phyloP scores from a whole-genome alignment of 2,888 invertebrate species.

The Agrotis ipsilon region DNA sequence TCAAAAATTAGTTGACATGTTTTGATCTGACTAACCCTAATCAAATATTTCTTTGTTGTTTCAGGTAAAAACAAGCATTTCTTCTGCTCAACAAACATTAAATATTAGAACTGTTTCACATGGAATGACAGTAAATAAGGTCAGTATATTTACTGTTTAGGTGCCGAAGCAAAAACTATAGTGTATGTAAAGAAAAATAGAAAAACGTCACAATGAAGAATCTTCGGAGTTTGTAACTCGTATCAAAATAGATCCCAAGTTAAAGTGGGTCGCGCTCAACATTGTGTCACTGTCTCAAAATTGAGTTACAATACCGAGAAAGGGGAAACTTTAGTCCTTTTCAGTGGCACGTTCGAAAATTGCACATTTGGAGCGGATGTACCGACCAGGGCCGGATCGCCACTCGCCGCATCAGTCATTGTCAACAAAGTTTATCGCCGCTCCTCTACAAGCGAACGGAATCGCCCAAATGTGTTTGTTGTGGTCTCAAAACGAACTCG shows the following conservation, averaged over 20 bases:
- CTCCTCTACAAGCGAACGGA: constrained; percentile 70
- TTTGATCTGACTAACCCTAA: constrained; percentile 1
- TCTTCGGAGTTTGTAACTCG: constrained; percentile 67
- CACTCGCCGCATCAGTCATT: constrained; percentile 84
- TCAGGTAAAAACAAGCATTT: constrained; percentile 51
- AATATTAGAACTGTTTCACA: constrained; percentile 9
- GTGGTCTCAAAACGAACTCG: constrained; percentile 77
- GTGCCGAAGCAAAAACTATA: not conserved
- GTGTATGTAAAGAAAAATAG: constrained; percentile 21
- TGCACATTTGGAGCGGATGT: constrained; percentile 77
- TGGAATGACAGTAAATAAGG: constrained; percentile 20
- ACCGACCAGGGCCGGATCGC: constrained; percentile 63
- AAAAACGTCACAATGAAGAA: constrained; percentile 61
- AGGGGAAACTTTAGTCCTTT: constrained; percentile 76
- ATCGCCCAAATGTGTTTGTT: constrained; percentile 85
- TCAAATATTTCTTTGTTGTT: constrained; percentile 47
- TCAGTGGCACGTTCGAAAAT: constrained; percentile 80
- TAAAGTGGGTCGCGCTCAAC: constrained; percentile 76
- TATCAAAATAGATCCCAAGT: constrained; percentile 75
- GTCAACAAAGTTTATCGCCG: constrained; percentile 87
- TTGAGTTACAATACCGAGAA: constrained; percentile 79
- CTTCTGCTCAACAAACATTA: constrained; percentile 22
- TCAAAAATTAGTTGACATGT: not conserved
- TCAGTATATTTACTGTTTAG: constrained; percentile 32
- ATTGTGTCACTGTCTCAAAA: constrained; percentile 80